Evolutionary conservation across 1,140 invertebrate genomes (phyloP).

Genomic region (Holcopasites calliopsidis): DNA sequence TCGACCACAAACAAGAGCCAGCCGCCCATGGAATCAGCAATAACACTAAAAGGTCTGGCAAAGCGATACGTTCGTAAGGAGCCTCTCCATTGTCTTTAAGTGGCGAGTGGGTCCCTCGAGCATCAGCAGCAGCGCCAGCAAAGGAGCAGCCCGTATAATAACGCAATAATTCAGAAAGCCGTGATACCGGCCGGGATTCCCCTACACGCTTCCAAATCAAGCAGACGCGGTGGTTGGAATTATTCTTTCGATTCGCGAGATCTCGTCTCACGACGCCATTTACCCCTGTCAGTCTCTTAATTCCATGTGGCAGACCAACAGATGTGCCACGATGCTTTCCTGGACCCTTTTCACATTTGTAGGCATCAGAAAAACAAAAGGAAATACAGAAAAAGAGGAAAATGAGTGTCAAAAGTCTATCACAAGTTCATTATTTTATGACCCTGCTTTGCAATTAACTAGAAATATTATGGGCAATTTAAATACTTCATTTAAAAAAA

Average conservation of each 20-base stretch:
- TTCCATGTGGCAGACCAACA: constrained; percentile 3
- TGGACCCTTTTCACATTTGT: background rate
- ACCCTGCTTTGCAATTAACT: too few relatives aligned
- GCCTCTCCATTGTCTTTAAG: background rate
- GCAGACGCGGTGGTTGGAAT: background rate
- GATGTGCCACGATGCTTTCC: constrained; percentile 1
- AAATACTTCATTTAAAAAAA: too few relatives aligned
- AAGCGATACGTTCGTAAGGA: background rate
- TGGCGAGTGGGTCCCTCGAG: too few relatives aligned
- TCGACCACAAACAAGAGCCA: background rate
- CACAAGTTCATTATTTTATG: too few relatives aligned
- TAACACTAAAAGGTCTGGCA: background rate
- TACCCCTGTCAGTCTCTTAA: background rate
- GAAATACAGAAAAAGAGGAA: background rate
- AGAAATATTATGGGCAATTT: too few relatives aligned
- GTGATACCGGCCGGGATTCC: background rate
- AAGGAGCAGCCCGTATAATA: background rate
- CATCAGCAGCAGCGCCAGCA: background rate
- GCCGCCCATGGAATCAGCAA: background rate
- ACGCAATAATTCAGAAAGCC: background rate
- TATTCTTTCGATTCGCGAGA: background rate
- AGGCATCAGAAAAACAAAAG: background rate
- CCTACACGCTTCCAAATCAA: background rate
- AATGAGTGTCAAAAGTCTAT: too few relatives aligned
- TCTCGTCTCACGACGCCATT: background rate